phyloP scores from a whole-genome alignment of 2,888 invertebrate species.

The Drosophila kuntzei region DNA sequence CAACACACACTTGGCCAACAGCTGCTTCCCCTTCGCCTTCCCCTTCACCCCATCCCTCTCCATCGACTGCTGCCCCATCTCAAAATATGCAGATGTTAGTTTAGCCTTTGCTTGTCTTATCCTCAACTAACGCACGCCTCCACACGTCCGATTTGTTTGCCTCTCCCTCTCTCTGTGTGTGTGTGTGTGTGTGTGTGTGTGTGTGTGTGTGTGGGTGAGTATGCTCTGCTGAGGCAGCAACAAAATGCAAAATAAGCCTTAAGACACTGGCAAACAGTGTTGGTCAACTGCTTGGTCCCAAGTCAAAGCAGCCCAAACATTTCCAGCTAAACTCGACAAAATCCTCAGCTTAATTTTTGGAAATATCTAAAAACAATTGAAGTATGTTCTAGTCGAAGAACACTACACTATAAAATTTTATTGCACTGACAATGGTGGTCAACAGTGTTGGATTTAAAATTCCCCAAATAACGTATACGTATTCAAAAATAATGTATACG shows the following conservation, averaged over 20 bases:
- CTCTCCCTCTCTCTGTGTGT: neutral
- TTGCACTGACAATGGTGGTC: neutral
- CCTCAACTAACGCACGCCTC: conserved; percentile 55
- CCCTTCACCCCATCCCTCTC: neutral
- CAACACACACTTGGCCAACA: conserved; percentile 42
- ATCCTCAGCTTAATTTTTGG: neutral
- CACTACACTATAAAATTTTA: neutral
- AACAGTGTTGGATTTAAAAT: neutral
- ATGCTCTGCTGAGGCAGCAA: conserved; percentile 68
- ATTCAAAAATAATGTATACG: neutral
- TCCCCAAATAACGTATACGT: conserved; percentile 6
- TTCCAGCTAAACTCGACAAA: neutral
- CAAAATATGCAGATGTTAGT: conserved; percentile 67
- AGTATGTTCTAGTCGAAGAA: neutral
- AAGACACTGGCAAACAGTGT: conserved; percentile 38
- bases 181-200: conserved; percentile 14
- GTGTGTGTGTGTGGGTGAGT: too few relatives aligned
- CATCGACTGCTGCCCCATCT: conserved; percentile 8
- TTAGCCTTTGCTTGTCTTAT: conserved; percentile 40
- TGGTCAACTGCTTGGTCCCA: conserved; percentile 16
- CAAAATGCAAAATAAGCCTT: conserved; percentile 29
- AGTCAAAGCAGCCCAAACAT: conserved; percentile 7
- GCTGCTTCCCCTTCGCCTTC: conserved; percentile 17
- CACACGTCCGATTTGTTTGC: conserved; percentile 41
- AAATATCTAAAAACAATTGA: neutral